Evolutionary conservation across 2,888 invertebrate species (phyloP).

Genomic region (Chalcis sispes): DNA sequence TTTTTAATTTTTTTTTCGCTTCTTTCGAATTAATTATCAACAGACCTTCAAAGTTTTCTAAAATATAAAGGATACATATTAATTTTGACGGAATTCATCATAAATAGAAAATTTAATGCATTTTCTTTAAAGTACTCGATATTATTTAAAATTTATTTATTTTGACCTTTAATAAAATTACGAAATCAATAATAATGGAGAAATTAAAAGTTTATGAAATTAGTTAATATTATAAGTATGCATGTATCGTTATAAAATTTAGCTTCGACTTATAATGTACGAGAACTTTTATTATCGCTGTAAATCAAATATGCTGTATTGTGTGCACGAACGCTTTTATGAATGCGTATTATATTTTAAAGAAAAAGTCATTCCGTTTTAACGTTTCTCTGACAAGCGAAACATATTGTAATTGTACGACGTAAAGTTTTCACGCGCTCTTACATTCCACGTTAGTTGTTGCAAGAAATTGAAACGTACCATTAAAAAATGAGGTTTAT

Average conservation of each 20-base stretch:
- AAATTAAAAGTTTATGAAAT: constrained; percentile 24
- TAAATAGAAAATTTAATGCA: too few species aligned
- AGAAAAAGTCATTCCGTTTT: constrained; percentile 45
- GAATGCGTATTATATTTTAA: constrained; percentile 44
- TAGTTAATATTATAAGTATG: constrained; percentile 16
- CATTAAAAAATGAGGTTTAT: constrained; percentile 53
- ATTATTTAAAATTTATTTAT: too few species aligned
- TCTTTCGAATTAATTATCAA: too few species aligned
- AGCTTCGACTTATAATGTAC: background rate
- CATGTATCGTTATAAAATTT: constrained; percentile 1
- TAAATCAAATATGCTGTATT: constrained; percentile 31
- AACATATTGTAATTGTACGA: constrained; percentile 51
- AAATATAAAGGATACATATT: too few species aligned
- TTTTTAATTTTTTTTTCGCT: too few species aligned
- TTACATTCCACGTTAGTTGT: constrained; percentile 52
- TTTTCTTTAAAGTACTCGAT: too few species aligned
- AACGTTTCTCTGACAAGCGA: constrained; percentile 33
- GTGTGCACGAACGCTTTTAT: constrained; percentile 14
- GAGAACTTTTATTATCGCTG: constrained; percentile 40
- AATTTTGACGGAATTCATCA: too few species aligned
- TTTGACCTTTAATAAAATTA: too few species aligned
- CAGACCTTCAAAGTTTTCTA: too few species aligned
- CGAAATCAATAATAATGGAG: background rate
- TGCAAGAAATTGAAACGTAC: constrained; percentile 55
- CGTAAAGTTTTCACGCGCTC: constrained; percentile 55